Evolutionary conservation across 1,140 invertebrate species (phyloP), one percentile per base, ranked within the genome.

Genomic region (Rhynchophorus ferrugineus): DNA sequence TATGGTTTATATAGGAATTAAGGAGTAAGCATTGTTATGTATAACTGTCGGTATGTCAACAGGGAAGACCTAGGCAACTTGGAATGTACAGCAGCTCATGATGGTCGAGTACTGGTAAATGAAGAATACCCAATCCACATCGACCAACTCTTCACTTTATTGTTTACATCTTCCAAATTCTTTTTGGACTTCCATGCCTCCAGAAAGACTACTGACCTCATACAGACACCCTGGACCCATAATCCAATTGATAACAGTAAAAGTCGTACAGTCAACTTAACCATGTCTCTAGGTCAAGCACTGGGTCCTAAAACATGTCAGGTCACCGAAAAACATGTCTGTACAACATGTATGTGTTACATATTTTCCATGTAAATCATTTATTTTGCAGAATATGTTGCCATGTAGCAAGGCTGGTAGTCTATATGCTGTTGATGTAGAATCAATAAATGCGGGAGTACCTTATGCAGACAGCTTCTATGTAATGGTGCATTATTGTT

Each of bases 381-480:
- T 24, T 45, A 8, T 55, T 37, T 62, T 50, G 47, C 69, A 91
- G 87, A 77, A 83, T 21, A 89, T 92, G 81, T 78, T 89, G 58
- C 83, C 85, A 33, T 88, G 85, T 63, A 92, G 87, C 64, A 84
- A 84, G 67, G 85, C 90, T 9, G 91, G 91, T 2, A 75, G 81
- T 57, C 72, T 91, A 41, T 95, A 95, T 73, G 83, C 85, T 19
- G 89, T 96, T 44, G 87, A 95, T 66, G 77, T 83, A 43, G 87
- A 91, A 63, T 84, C 83, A 56, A 77, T 80, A 44, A 95, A 95
- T 72, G 79, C 83, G 35, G 91, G 89, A 49, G 84, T 93, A 64
- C 92, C 92, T 21, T 96, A 95, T 71, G 88, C 89, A 17, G 92
- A 97, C 72, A 89, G 88, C 57, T 95, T 97, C 75, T 87, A 80